These are phyloP conservation scores for Drosophila ohnishii DNA, from an alignment of 1,140 invertebrate species.

Conservation along the genomic window DNA sequence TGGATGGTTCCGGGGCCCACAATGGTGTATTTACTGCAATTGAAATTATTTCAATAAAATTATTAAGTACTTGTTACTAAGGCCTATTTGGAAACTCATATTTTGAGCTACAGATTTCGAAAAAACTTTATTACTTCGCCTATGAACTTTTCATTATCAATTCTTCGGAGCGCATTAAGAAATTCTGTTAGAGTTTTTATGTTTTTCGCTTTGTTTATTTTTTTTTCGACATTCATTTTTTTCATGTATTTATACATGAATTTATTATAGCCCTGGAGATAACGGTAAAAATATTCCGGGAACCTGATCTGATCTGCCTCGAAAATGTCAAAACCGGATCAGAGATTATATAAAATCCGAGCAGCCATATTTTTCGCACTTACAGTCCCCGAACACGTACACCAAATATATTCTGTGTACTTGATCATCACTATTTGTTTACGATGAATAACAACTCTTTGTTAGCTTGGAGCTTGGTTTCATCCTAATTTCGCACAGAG, in stretches of 20 bases:
- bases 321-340: constrained; percentile 41
- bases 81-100: not conserved
- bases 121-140: not conserved
- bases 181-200: constrained; percentile 11
- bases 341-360: constrained; percentile 47
- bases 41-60: not conserved
- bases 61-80: not conserved
- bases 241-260: constrained; percentile 17
- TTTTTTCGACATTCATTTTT: constrained; percentile 2
- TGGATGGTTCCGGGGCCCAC: constrained; percentile 91
- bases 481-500: not conserved
- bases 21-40: constrained; percentile 87
- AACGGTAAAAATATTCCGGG: constrained; percentile 44
- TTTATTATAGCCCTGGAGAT: constrained; percentile 28
- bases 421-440: constrained; percentile 9
- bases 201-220: not conserved
- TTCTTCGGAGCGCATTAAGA: not conserved
- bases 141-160: constrained; percentile 31
- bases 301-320: constrained; percentile 57
- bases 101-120: not conserved
- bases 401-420: constrained; percentile 10
- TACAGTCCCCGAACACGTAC: constrained; percentile 22
- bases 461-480: not conserved
- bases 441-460: not conserved
- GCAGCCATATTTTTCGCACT: constrained; percentile 16